Evolutionary conservation across 2,888 invertebrate genomes (phyloP).

Genomic region (Eutolmus rufibarbis): DNA sequence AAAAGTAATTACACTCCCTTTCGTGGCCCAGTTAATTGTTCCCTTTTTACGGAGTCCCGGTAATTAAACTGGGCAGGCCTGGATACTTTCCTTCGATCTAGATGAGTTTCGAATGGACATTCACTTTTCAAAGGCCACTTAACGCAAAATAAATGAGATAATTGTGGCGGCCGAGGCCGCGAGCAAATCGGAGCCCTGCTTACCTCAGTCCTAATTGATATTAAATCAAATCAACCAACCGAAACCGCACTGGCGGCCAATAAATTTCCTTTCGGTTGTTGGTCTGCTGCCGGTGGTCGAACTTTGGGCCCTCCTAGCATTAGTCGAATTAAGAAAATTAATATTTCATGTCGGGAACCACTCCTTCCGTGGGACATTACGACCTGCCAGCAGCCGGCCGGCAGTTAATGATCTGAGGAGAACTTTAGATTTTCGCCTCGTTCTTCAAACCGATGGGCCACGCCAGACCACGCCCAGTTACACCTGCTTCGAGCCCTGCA

Average conservation of each 20-base stretch:
- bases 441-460: slow-evolving; percentile 3
- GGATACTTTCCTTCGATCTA: background rate
- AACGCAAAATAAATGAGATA: slow-evolving; percentile 29
- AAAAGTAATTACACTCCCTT: background rate
- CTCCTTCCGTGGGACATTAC: slow-evolving; percentile 36
- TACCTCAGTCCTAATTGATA: slow-evolving; percentile 35
- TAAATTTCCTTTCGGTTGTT: background rate
- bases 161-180: background rate
- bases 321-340: slow-evolving; percentile 45
- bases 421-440: slow-evolving; percentile 17
- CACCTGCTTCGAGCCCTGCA: background rate
- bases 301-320: background rate
- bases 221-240: slow-evolving; percentile 39
- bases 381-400: slow-evolving; percentile 3
- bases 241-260: slow-evolving; percentile 14
- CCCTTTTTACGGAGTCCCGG: background rate
- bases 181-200: background rate
- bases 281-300: background rate
- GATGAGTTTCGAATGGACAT: background rate
- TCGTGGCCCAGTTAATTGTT: background rate
- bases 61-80: background rate
- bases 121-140: background rate
- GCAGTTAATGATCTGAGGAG: slow-evolving; percentile 29
- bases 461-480: background rate
- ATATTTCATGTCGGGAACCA: slow-evolving; percentile 45